These are phyloP conservation scores for Hippocampus comes DNA, from an alignment of 2,113 vertebrate genomes.

Conservation along the genomic window DNA sequence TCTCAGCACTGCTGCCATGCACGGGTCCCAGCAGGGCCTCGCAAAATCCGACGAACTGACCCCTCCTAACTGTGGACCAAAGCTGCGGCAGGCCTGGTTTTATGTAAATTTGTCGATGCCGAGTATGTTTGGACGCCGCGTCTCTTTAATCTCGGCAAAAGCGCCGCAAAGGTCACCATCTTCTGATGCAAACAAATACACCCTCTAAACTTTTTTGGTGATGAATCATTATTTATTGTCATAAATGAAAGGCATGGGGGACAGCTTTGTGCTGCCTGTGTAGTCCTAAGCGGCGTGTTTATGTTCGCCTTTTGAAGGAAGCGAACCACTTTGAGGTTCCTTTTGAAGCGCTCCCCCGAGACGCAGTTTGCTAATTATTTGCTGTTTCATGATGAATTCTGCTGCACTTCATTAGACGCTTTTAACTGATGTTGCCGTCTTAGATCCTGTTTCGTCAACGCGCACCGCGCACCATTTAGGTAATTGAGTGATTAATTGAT, in stretches of 20 bases:
- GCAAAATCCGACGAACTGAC: conserved; percentile 45
- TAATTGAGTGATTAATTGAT: conserved; percentile 77
- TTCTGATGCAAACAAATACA: conserved; percentile 64
- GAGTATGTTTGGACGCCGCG: conserved; percentile 52
- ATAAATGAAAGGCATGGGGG: conserved; percentile 68
- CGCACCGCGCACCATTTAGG: conserved; percentile 54
- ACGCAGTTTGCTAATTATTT: conserved; percentile 73
- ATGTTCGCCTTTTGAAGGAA: conserved; percentile 67
- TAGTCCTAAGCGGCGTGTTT: conserved; percentile 70
- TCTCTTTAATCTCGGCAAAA: conserved; percentile 62
- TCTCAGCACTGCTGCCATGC: conserved; percentile 56
- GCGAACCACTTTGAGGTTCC: conserved; percentile 71
- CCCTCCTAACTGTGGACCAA: conserved; percentile 36
- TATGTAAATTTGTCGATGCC: conserved; percentile 62
- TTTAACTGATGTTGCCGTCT: conserved; percentile 73
- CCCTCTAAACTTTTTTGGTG: conserved; percentile 66
- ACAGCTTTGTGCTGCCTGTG: conserved; percentile 66
- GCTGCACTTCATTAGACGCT: conserved; percentile 70
- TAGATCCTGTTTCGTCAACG: conserved; percentile 58
- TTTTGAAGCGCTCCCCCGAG: conserved; percentile 73
- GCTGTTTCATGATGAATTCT: conserved; percentile 71
- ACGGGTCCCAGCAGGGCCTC: conserved; percentile 48
- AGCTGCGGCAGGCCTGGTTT: conserved; percentile 44
- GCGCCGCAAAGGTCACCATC: conserved; percentile 58
- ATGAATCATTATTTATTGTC: conserved; percentile 70